phyloP scores from a whole-genome alignment of 1,140 invertebrate species.

The Drosophila kepulauana region DNA sequence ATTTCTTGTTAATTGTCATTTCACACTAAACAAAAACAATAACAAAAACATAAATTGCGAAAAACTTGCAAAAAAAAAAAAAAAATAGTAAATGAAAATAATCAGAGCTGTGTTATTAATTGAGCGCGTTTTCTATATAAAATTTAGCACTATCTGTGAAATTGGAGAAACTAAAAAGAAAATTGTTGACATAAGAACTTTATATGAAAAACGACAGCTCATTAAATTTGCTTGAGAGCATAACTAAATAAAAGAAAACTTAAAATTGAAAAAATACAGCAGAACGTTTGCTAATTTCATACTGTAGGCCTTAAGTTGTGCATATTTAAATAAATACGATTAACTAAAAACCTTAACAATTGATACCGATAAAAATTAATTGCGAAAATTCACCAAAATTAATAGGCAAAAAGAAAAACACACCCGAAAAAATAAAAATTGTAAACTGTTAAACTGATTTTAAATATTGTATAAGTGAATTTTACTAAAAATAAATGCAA shows the following conservation, averaged over 20 bases:
- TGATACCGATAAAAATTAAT: conserved; percentile 46
- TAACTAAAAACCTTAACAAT: conserved; percentile 41
- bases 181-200: conserved; percentile 49
- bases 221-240: conserved; percentile 48
- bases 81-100: conserved; percentile 47
- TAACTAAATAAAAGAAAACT: conserved; percentile 35
- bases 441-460: conserved; percentile 83
- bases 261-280: conserved; percentile 20
- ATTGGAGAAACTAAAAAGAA: neutral
- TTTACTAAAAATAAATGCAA: conserved; percentile 78
- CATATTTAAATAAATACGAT: conserved; percentile 55
- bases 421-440: conserved; percentile 36
- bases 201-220: conserved; percentile 49
- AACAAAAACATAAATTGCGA: neutral
- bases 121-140: conserved; percentile 67
- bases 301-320: conserved; percentile 79
- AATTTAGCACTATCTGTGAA: conserved; percentile 41
- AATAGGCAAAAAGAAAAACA: conserved; percentile 33
- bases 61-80: conserved; percentile 21
- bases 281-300: conserved; percentile 74
- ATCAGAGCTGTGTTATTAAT: conserved; percentile 75
- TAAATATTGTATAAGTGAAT: conserved; percentile 76
- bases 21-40: conserved; percentile 40
- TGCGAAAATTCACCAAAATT: conserved; percentile 42
- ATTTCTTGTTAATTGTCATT: conserved; percentile 71